Percentiles rank a stretch among this genome's conserved stretches.
These are phyloP conservation scores for Paracentrotus lividus DNA, from an alignment of 53 echinoderm and acorn worm species.

Conservation along the genomic window DNA sequence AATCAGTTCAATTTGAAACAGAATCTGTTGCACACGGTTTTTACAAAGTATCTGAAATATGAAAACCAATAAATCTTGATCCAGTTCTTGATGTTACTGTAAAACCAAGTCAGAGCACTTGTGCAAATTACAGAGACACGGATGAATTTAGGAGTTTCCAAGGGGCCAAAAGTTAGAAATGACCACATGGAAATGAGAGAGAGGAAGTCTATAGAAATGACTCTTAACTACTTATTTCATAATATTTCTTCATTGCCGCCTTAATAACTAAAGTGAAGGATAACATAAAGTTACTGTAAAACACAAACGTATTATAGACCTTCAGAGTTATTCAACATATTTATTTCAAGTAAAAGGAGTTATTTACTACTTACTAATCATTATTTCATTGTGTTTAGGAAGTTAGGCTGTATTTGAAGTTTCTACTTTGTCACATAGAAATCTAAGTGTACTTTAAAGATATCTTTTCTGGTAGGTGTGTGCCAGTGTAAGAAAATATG, in stretches of 20 bases:
- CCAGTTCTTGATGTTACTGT: too few relatives aligned
- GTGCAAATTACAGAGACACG: constrained; percentile 1
- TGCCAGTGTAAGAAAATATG: too few relatives aligned
- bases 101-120: neutral
- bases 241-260: constrained; percentile 31
- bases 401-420: too few relatives aligned
- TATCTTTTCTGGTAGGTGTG: too few relatives aligned
- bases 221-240: constrained; percentile 42
- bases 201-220: neutral
- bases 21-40: too few relatives aligned
- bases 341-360: neutral
- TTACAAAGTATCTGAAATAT: too few relatives aligned
- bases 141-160: neutral
- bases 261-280: neutral
- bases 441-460: too few relatives aligned
- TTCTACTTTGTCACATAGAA: too few relatives aligned
- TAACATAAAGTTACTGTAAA: neutral
- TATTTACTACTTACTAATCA: neutral
- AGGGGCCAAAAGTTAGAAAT: neutral
- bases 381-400: too few relatives aligned
- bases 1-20: too few relatives aligned
- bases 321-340: neutral
- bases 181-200: neutral
- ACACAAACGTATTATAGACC: neutral
- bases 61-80: neutral